These are phyloP conservation scores for Iguana delicatissima DNA, from an alignment of 2,797 vertebrate genomes.

Conservation along the genomic window DNA sequence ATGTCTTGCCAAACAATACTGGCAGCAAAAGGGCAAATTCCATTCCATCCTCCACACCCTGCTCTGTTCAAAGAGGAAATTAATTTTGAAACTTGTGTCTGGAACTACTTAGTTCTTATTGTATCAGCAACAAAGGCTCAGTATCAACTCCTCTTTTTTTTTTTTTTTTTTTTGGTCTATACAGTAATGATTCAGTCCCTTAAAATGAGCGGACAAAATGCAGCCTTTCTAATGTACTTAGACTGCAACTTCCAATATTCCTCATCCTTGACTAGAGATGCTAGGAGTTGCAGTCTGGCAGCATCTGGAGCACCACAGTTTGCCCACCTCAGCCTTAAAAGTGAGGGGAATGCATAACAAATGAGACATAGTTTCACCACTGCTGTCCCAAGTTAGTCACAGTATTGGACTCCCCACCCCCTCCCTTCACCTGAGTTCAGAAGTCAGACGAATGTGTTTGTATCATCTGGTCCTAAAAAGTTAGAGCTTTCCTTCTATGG, in stretches of 20 bases:
- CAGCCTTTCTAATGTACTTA: no score
- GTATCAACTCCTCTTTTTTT: not conserved
- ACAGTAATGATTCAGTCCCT: not conserved
- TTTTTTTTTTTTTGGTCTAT: not conserved
- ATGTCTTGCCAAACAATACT: slow-evolving; percentile 18
- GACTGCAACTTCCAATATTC: no score
- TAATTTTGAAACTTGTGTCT: not conserved
- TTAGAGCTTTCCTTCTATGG: not conserved
- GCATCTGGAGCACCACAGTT: no score
- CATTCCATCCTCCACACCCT: not conserved
- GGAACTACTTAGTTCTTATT: not conserved
- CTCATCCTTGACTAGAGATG: no score
- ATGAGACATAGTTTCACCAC: not conserved
- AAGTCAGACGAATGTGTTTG: not conserved
- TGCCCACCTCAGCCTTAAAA: no score
- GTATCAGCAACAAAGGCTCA: slow-evolving; percentile 13
- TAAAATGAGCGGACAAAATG: not conserved
- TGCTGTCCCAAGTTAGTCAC: not conserved
- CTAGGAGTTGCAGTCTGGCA: no score
- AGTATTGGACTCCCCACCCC: not conserved
- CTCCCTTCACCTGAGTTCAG: not conserved
- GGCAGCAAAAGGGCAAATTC: not conserved
- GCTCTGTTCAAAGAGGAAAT: not conserved
- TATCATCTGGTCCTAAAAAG: not conserved
- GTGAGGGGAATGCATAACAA: not conserved